Conservation (phyloP, 30 jellyfish, hydroid and myxozoan species). For the Cassiopea xamachana region DNA sequence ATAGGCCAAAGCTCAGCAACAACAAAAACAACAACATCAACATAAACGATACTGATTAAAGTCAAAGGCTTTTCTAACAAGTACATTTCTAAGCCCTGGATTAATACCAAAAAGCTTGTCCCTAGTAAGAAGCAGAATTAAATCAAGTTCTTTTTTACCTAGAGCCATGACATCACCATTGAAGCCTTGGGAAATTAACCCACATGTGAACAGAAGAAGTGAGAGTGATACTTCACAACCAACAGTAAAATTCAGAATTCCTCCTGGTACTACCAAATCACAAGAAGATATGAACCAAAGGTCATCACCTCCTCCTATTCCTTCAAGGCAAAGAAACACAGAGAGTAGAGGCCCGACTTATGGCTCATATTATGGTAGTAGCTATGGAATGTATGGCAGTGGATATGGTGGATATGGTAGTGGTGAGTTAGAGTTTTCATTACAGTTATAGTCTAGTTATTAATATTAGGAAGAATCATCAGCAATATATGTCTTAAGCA, state of each 20-base stretch:
- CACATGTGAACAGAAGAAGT: neutral
- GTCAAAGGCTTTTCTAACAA: no score
- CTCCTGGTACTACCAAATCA: conserved; percentile 26
- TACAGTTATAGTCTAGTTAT: no score
- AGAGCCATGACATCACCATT: conserved; percentile 58
- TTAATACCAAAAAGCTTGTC: no score
- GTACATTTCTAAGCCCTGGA: no score
- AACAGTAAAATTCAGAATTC: conserved; percentile 26
- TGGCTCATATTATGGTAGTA: conserved; percentile 33
- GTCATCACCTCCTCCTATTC: conserved; percentile 52
- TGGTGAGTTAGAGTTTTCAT: neutral
- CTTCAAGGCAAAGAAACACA: conserved; percentile 52
- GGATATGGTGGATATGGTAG: conserved; percentile 1
- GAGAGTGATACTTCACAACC: conserved; percentile 1
- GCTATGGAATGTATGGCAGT: conserved; percentile 42
- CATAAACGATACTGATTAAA: no score
- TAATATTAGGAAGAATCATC: no score
- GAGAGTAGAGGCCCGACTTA: conserved; percentile 13
- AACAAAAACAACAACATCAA: no score
- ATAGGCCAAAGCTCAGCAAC: no score
- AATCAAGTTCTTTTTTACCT: neutral
- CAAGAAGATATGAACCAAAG: conserved; percentile 19
- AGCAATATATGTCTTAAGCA: no score
- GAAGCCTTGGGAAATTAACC: conserved; percentile 60
- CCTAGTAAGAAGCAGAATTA: neutral